Evolutionary conservation across 1,140 invertebrate genomes (phyloP), one percentile per base, ranked within the genome.

Genomic region (Saccostrea echinata): DNA sequence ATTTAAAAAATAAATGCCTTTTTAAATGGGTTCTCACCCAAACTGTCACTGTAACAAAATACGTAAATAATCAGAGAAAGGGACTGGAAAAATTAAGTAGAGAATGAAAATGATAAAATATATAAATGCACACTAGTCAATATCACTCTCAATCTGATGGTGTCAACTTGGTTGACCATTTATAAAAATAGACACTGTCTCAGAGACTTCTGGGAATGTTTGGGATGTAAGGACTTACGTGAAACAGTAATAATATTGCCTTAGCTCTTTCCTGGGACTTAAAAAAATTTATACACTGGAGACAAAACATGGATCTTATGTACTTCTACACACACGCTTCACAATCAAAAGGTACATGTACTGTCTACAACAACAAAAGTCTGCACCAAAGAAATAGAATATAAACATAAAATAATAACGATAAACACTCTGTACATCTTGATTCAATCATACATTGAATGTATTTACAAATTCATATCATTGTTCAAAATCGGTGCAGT

Each of bases 41-140:
- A 61, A 61, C 16, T 61, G 55, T n/a, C 55, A 9, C 18, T 16
- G n/a, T 21, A 18, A 16, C 18, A 61, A n/a, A 21, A 61, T 61
- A 61, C 16, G 18, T 61, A 57, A 13, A 57, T 57, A 61, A 61
- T 61, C 55, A 61, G 24, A 16, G 13, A 16, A 76, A 16, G 27
- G 68, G 68, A 76, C 68, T 76, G 68, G 30, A 76, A 71, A 76
- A 76, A 30, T 76, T 76, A 76, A 76, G 68, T 76, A 76, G 68
- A 33, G 27, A 16, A 76, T 76, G 24, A 30, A 30, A 76, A 30
- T 27, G 8, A 76, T 13, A 76, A 76, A 35, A 76, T 33, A 76
- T 61, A 64, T 64, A 76, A 76, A 76, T 76, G 68, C 68, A 76
- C 27, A 76, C 57, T 3, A 21, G 16, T 64, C 43, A 43, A 43